phyloP scores from a whole-genome alignment of 2,888 invertebrate genomes.

The Drosophila suboccidentalis region DNA sequence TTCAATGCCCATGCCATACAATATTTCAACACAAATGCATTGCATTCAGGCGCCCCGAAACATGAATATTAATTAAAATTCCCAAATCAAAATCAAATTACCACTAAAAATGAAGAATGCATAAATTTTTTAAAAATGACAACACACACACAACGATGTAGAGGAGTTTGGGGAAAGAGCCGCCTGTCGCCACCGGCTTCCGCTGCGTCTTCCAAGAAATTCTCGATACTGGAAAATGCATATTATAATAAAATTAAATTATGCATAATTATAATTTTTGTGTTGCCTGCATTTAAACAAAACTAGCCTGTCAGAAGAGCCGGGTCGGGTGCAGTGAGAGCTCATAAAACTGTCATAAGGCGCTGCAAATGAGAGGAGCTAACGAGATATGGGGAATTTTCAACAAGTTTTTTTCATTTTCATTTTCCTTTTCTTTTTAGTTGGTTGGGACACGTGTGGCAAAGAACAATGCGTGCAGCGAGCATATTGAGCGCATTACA shows the following conservation, averaged over 20 bases:
- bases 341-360: slow-evolving; percentile 71
- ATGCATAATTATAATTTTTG: slow-evolving; percentile 75
- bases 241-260: slow-evolving; percentile 75
- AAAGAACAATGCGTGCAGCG: slow-evolving; percentile 24
- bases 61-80: slow-evolving; percentile 81
- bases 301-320: slow-evolving; percentile 36
- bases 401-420: slow-evolving; percentile 37
- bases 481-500: slow-evolving; percentile 32
- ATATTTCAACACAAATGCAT: slow-evolving; percentile 69
- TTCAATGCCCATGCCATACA: slow-evolving; percentile 44
- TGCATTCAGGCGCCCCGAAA: slow-evolving; percentile 53
- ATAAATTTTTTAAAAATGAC: slow-evolving; percentile 67
- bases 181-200: slow-evolving; percentile 77
- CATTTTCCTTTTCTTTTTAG: slow-evolving; percentile 17
- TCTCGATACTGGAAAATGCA: slow-evolving; percentile 56
- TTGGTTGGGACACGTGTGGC: slow-evolving; percentile 50
- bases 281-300: slow-evolving; percentile 66
- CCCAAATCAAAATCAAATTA: slow-evolving; percentile 82
- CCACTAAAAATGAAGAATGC: slow-evolving; percentile 70
- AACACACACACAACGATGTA: slow-evolving; percentile 25
- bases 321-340: slow-evolving; percentile 2
- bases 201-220: slow-evolving; percentile 65
- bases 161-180: slow-evolving; percentile 12
- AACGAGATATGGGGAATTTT: slow-evolving; percentile 35
- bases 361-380: slow-evolving; percentile 56